Conservation (phyloP, 2,797 vertebrate genomes). For the Gallirallus australis region DNA sequence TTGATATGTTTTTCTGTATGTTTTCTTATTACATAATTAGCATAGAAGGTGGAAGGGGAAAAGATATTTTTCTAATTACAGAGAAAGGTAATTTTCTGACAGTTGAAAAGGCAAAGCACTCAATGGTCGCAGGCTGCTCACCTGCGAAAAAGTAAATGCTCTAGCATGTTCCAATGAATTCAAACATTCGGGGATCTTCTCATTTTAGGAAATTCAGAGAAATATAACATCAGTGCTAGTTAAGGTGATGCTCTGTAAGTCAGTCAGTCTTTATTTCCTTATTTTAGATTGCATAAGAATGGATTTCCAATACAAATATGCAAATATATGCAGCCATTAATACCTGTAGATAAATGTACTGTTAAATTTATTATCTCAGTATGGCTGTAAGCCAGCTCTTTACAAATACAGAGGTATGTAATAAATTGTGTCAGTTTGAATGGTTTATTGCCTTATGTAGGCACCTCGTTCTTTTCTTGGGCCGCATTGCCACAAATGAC, state of each 20-base stretch:
- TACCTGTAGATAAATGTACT: not conserved
- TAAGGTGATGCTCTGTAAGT: not conserved
- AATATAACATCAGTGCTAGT: not conserved
- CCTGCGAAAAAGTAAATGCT: not conserved
- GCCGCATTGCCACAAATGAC: not conserved
- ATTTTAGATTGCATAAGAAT: not conserved
- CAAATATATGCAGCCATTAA: not conserved
- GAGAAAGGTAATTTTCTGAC: not conserved
- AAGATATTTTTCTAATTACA: not conserved
- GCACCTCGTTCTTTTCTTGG: not conserved
- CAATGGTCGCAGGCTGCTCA: not conserved
- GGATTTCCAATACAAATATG: not conserved
- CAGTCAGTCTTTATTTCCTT: not conserved
- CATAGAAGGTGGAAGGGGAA: not conserved
- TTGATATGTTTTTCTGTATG: not conserved
- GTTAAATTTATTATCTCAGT: not conserved
- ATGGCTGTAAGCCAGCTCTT: not conserved
- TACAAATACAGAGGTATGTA: not conserved
- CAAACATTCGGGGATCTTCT: not conserved
- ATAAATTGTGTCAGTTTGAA: not conserved
- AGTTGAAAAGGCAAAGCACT: not conserved
- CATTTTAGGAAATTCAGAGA: not conserved
- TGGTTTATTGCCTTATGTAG: not conserved
- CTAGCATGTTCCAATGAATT: not conserved
- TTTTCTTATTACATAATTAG: not conserved